phyloP scores from a whole-genome alignment of 2,113 vertebrate genomes.

The Lethenteron camtschaticum region DNA sequence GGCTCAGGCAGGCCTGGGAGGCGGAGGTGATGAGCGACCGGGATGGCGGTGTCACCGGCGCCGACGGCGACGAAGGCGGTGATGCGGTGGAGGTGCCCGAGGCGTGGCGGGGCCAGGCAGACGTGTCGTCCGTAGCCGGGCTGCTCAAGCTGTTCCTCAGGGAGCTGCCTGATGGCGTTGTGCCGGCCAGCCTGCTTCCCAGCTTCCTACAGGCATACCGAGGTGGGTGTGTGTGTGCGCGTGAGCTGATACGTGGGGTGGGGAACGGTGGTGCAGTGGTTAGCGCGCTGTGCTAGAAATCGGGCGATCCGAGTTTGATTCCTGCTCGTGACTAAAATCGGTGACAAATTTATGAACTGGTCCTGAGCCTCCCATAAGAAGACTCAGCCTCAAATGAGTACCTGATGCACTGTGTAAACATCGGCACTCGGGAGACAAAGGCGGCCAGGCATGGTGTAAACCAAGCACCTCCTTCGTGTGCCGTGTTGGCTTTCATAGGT shows the following conservation, averaged over 20 bases:
- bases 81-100: constrained; percentile 38
- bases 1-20: constrained; percentile 39
- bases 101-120: constrained; percentile 31
- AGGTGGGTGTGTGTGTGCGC: constrained; percentile 25
- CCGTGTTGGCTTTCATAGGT: no score
- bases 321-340: no score
- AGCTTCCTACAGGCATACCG: constrained; percentile 36
- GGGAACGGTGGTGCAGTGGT: neutral
- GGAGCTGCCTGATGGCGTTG: constrained; percentile 47
- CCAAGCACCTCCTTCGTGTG: no score
- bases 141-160: constrained; percentile 62
- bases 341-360: no score
- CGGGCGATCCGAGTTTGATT: no score
- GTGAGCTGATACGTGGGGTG: neutral
- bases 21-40: constrained; percentile 26
- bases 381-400: no score
- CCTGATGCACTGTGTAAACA: no score
- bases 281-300: no score
- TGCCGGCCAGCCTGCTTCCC: constrained; percentile 29
- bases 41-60: constrained; percentile 36
- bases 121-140: constrained; percentile 47
- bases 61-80: constrained; percentile 32
- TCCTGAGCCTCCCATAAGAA: no score
- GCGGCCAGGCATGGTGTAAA: no score
- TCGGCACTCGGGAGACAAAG: no score